Evolutionary conservation across 2,113 vertebrate genomes (phyloP).

Genomic region (Enhydra lutris): DNA sequence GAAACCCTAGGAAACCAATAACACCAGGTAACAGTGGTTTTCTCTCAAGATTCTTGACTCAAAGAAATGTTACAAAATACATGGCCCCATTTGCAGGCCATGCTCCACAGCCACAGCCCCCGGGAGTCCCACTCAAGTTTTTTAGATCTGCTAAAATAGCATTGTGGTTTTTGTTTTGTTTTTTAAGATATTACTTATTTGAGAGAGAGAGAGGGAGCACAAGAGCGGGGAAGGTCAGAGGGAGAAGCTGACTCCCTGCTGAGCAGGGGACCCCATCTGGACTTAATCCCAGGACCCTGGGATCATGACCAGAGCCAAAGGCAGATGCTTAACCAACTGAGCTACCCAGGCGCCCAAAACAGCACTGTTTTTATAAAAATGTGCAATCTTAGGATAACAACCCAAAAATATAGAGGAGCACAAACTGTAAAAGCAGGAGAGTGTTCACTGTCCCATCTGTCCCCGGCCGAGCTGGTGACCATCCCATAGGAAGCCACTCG

Average conservation of each 20-base stretch:
- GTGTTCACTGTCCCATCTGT: neutral
- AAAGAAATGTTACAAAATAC: neutral
- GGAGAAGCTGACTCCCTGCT: no score
- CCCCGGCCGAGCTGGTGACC: neutral
- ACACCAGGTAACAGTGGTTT: neutral
- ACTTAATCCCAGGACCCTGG: no score
- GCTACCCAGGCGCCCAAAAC: neutral
- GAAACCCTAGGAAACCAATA: neutral
- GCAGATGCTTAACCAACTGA: no score
- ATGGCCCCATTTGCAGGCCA: no score
- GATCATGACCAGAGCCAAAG: no score
- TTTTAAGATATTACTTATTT: no score
- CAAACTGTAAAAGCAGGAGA: neutral
- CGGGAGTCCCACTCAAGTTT: neutral
- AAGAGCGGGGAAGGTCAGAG: no score
- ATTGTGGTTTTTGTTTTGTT: no score
- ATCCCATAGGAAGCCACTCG: rapidly evolving
- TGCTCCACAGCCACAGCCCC: no score
- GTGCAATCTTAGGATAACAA: no score
- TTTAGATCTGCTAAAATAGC: neutral
- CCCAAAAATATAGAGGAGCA: neutral
- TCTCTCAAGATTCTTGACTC: neutral
- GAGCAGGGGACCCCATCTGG: no score
- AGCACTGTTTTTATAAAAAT: neutral
- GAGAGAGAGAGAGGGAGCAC: no score